Evolutionary conservation across 2,797 vertebrate genomes (phyloP), one percentile per base, ranked within the genome.

Genomic region (Smutsia temminckii): DNA sequence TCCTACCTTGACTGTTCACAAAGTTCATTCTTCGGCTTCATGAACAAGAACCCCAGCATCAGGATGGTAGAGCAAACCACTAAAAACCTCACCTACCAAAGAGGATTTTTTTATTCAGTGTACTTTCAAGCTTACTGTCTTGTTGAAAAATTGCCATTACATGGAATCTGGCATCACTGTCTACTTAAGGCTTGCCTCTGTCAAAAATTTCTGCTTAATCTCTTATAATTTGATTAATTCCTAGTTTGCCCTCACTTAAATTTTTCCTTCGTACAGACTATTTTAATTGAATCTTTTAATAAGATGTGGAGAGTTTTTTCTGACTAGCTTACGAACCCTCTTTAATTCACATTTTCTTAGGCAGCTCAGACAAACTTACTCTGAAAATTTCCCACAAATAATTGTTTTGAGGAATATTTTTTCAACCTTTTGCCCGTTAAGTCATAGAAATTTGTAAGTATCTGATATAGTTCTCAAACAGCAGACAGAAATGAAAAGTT

Each of bases 221-320:
- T 85, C 20, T 85, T 85, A 37, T 46, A 74, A 29, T 89, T 55
- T 57, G 59, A 88, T 59, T 85, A 94, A 81, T 49, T 79, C 29
- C 51, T 84, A 21, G 29, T 83, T 93, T 89, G 64, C 37, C 3
- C 32, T 20, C 23, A 80, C 89, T 85, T 37, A 93, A 29, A 61
- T 85, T 90, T 92, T 86, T 89, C 32, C n/a, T 81, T 92, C 46
- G 79, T 83, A 53, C 32, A n/a, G 55, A 71, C 34, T 89, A 23
- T 53, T 87, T 93, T 91, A 75, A 59, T 74, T 34, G 14, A 88
- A 61, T 77, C 46, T 92, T 85, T 72, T 63, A 46, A 84, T 86
- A 91, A 81, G 63, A 46, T 55, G 27, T 37, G 23, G 66, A 66
- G 40, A 81, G 25, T 93, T 79, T 34, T 32, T 85, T 85, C 53